Base-by-base conservation (phyloP, 64 coral and sea anemone genomes). In the Montipora sp. region DNA sequence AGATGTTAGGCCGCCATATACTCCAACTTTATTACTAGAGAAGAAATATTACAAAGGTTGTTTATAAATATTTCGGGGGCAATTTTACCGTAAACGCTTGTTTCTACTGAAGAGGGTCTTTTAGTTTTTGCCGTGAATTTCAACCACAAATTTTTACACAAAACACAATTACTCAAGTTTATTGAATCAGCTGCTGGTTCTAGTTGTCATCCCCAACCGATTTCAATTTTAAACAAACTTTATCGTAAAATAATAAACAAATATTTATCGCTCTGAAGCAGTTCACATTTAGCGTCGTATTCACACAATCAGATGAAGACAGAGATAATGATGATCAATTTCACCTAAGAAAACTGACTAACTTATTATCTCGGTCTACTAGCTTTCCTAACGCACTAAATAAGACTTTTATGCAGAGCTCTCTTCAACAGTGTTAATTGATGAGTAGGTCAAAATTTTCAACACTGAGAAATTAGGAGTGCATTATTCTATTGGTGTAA, bases 171-270 rank as follows among this genome's bases (percentile, higher is more conserved):
- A 2, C 50, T 18, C 13, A 44, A 71, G 14, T 15, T 63, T 7
- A 51, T 85, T 85, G 66, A 85, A 63, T 49, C 63, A 85, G 82
- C 82, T 85, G 82, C 82, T 21, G 45, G 7, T 85, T 50, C 19
- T 60, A 81, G 16, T 73, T 72, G 0, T 2, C 21, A 47, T 36
- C 36, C 43, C 5, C 43, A 76, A 67, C 66, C 66, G 19, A 6
- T 20, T 47, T 61, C 43, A 47, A 16, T 68, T 84, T 84, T 2
- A 84, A 76, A 11, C 8, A 20, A 76, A 46, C 60, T 63, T 63
- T 63, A 12, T 12, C 60, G 51, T 36, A 14, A 63, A 14, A 15
- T 14, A 14, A 63, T 63, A 16, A 63, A 63, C 60, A 63, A 12
- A 63, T 55, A 63, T 12, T 63, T 11, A 57, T 11, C 53, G 11